Evolutionary conservation across 2,797 vertebrate genomes (phyloP), one percentile per base, ranked within the genome.

Genomic region (Thaleichthys pacificus): DNA sequence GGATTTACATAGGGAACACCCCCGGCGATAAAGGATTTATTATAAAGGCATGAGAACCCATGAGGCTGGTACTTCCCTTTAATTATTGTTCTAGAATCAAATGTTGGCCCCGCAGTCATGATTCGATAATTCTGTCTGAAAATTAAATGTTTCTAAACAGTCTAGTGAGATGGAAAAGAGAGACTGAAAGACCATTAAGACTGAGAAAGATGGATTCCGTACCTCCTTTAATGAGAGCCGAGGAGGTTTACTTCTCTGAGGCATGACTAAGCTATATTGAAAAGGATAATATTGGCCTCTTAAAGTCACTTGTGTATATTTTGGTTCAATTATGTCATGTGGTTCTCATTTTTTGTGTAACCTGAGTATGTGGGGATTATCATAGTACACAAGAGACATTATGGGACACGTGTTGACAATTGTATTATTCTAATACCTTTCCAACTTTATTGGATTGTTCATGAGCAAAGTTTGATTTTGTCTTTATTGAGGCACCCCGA

Each of bases 81-180:
- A 96, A 96, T 96, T 95, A 95, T 94, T 93, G 90, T 88, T 92
- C 92, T 91, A 92, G 78, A 94, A 95, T 95, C 92, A 90, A 92
- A 94, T 90, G 90, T 88, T 92, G 84, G 90, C 92, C 93, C 93
- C 57, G 90, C 89, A 92, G 94, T 93, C 91, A 93, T 90, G 91
- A 93, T 92, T 93, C 92, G 88, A 92, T 89, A 93, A 92, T 93
- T 93, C 94, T 90, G 91, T 91, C 93, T 85, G 93, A 91, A 95
- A 94, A 94, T 93, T 92, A 94, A 95, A 96, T 94, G 93, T 93
- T 93, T 93, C 90, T 92, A 91, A 95, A 93, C 92, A 91, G 91
- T 74, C 86, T 80, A 71, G 65, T 61, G 77, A 87, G 85, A 84
- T 54, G 77, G 74, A 80, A 21, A 80, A 47, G 42, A 47, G 9